Evolutionary conservation across 1,140 invertebrate genomes (phyloP).

Genomic region (Danaus plexippus): DNA sequence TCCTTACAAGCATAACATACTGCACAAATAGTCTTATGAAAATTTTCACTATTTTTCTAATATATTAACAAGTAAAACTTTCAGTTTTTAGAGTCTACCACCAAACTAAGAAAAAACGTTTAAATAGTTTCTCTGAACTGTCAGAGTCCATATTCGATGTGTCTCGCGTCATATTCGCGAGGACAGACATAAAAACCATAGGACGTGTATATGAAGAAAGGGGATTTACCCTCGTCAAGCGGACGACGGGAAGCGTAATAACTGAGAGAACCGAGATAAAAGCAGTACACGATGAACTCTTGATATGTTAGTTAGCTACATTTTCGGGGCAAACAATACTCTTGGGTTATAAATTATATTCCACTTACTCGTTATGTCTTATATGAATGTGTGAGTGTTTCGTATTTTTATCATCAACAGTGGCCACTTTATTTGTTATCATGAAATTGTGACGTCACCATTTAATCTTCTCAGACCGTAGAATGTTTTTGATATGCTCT

Average conservation of each 20-base stretch:
- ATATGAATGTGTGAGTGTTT: too few species aligned
- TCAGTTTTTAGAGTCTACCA: too few species aligned
- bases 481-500: too few species aligned
- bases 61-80: too few species aligned
- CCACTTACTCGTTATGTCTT: not conserved
- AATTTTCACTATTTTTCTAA: too few species aligned
- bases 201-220: constrained; percentile 57
- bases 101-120: not conserved
- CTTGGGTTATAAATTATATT: constrained; percentile 6
- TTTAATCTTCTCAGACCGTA: too few species aligned
- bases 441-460: too few species aligned
- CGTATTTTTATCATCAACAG: too few species aligned
- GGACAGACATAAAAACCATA: constrained; percentile 49
- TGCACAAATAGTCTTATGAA: too few species aligned
- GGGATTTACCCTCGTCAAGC: constrained; percentile 51
- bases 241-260: constrained; percentile 47
- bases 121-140: constrained; percentile 17
- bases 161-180: constrained; percentile 36
- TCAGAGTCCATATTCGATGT: constrained; percentile 28
- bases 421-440: too few species aligned
- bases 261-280: constrained; percentile 48
- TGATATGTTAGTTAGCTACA: constrained; percentile 9
- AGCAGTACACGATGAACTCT: constrained; percentile 21
- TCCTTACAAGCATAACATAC: too few species aligned
- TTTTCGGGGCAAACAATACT: constrained; percentile 1